Conservation (phyloP, 2,113 vertebrate species). For the Rhinoderma darwinii region DNA sequence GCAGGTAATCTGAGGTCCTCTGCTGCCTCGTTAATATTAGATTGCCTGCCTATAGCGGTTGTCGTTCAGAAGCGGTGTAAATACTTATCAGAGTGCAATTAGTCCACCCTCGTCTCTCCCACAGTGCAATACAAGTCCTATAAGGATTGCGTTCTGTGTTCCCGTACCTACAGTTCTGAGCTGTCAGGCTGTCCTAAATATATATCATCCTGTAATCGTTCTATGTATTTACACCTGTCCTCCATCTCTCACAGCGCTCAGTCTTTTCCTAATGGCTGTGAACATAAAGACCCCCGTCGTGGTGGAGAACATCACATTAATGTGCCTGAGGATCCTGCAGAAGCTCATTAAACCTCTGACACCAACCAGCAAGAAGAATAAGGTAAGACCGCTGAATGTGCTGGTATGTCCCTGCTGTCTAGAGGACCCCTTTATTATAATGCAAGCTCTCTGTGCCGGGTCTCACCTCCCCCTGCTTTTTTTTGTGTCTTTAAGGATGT, state of each 20-base stretch:
- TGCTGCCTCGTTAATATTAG: no score
- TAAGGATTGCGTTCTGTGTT: background rate
- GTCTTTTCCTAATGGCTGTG: conserved; percentile 96
- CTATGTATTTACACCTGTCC: background rate
- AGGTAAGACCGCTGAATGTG: conserved; percentile 73
- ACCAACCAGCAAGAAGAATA: conserved; percentile 99
- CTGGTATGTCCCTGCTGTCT: background rate
- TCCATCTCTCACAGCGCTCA: conserved; percentile 79
- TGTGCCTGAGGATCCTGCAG: conserved; percentile 97
- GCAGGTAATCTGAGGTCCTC: no score
- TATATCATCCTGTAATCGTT: background rate
- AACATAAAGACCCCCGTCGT: conserved; percentile 98
- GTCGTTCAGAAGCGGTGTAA: no score
- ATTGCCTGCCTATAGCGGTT: no score
- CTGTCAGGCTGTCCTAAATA: no score
- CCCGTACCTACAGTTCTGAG: no score
- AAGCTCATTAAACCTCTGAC: conserved; percentile 96
- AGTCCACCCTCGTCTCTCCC: no score
- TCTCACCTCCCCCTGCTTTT: background rate
- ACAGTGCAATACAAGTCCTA: no score
- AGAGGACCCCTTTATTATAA: no score
- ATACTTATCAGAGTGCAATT: no score
- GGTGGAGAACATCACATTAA: conserved; percentile 98
- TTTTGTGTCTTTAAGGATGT: conserved; percentile 77
- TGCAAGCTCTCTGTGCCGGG: background rate